Evolutionary conservation across 2,888 invertebrate species (phyloP).

Genomic region (Apoda limacodes): DNA sequence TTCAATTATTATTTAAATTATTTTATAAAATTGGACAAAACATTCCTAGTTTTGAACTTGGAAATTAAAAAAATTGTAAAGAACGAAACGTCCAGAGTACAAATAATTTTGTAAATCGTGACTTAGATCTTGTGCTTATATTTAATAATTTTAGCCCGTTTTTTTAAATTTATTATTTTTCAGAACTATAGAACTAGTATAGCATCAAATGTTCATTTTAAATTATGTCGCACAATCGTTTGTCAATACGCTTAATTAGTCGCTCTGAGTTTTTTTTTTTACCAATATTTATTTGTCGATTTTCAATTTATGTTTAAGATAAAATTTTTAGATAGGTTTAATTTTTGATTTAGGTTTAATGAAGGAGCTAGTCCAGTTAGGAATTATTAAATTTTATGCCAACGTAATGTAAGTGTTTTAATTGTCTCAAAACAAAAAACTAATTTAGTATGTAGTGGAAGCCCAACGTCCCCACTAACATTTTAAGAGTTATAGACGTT

Average conservation of each 20-base stretch:
- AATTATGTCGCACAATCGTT: too few relatives aligned
- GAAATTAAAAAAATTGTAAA: constrained; percentile 7
- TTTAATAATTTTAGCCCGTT: background rate
- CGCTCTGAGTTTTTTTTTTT: too few relatives aligned
- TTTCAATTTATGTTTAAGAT: background rate
- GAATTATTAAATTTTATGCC: constrained; percentile 45
- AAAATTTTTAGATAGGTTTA: constrained; percentile 1
- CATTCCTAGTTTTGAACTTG: constrained; percentile 23
- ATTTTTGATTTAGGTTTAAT: constrained; percentile 35
- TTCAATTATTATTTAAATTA: constrained; percentile 25
- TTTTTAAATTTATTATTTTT: constrained; percentile 4
- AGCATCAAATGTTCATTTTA: too few relatives aligned
- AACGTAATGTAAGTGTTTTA: constrained; percentile 35
- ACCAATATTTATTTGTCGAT: too few relatives aligned
- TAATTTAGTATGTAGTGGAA: constrained; percentile 28
- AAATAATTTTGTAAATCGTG: constrained; percentile 32
- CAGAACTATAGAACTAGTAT: too few relatives aligned
- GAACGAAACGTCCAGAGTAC: constrained; percentile 39
- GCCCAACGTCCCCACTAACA: constrained; percentile 28
- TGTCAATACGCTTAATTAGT: too few relatives aligned
- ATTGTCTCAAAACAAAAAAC: constrained; percentile 33
- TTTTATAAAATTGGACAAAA: constrained; percentile 20
- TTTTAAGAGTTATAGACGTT: too few relatives aligned
- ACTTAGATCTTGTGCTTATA: constrained; percentile 22
- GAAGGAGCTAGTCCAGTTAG: constrained; percentile 63